phyloP scores from a whole-genome alignment of 1,140 invertebrate species.

The Oncopodura yosiiana region DNA sequence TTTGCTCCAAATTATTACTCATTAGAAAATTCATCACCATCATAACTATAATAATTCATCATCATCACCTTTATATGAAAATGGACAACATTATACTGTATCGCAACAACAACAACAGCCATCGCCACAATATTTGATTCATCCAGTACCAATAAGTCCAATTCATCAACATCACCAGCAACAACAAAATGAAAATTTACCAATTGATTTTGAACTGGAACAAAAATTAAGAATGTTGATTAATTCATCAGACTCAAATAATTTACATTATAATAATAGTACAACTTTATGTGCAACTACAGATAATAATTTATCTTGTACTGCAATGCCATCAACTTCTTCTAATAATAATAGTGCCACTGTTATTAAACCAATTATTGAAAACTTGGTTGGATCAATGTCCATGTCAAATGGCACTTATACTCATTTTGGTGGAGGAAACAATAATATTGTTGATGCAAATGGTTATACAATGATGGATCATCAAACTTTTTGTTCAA shows the following conservation, averaged over 20 bases:
- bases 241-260: background rate
- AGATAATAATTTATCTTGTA: too few relatives aligned
- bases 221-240: background rate
- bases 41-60: background rate
- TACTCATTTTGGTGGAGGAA: constrained; percentile 25
- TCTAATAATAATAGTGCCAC: background rate
- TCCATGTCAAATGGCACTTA: constrained; percentile 29
- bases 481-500: background rate
- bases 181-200: background rate
- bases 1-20: too few relatives aligned
- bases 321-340: too few relatives aligned
- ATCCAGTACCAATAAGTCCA: background rate
- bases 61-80: background rate
- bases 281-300: too few relatives aligned
- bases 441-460: background rate
- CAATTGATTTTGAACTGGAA: background rate
- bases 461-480: background rate
- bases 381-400: constrained; percentile 33
- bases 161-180: background rate
- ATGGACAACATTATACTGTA: background rate
- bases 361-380: constrained; percentile 33
- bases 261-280: too few relatives aligned
- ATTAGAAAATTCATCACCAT: too few relatives aligned
- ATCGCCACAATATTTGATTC: background rate
- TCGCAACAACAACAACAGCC: background rate